Evolutionary conservation across 1,140 invertebrate species (phyloP), one percentile per base, ranked within the genome.

Genomic region (Plectus sambesii): DNA sequence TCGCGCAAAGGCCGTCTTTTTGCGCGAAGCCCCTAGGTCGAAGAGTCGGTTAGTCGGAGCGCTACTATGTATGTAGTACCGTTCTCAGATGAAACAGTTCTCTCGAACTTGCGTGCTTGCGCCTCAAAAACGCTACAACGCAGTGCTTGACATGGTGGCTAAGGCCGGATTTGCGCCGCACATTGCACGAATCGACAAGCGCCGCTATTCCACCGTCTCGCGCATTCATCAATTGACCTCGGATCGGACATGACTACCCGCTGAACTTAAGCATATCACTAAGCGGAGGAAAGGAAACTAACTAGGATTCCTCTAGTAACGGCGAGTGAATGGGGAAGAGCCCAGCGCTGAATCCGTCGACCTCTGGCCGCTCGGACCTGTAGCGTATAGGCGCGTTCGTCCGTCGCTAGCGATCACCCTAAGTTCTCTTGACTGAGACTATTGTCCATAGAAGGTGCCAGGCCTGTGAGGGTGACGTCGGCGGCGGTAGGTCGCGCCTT

Each of bases 211-310:
- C n/a, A n/a, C n/a, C n/a, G n/a, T n/a, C n/a, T 24, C 17, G 2
- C 15, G 22, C 33, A 3, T 41, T 46, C 39, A 9, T 40, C 43
- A 47, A 19, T 61, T 66, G 77, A 79, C 79, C 79, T 80, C 77
- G 78, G 74, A 73, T 78, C 77, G 79, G 76, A 73, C 72, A 74
- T 75, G 80, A 80, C 64, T 75, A 82, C 80, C 80, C 80, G 77
- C 80, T 76, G 77, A 82, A 82, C 76, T 83, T 82, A 82, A 83
- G 81, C 82, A 84, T 84, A 83, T 83, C 75, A 84, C 66, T 84
- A 81, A 83, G 81, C 80, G 81, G 80, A 84, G 82, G 82, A 85
- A 85, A 84, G 84, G 79, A 84, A 85, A 84, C 80, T 81, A 83
- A 85, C 80, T 60, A 79, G 79, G 81, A 84, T 85, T 83, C 77